Evolutionary conservation across 1,140 invertebrate genomes (phyloP), one percentile per base, ranked within the genome.

Genomic region (Spodoptera frugiperda): DNA sequence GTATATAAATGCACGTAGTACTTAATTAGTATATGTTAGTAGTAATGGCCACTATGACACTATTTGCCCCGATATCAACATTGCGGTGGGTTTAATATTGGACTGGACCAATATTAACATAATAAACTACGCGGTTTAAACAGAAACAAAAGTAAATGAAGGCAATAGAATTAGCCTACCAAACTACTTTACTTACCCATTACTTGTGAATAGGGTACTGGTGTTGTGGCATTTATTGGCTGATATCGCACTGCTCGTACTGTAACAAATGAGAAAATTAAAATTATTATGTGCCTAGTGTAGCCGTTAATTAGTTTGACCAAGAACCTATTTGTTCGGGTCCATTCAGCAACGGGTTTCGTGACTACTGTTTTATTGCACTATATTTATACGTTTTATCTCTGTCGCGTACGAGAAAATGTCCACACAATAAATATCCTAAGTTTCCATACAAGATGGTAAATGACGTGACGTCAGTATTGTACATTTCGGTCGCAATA

Each of bases 241-340:
- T 54, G 53, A 72, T 72, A 72, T 57, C 54, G 68, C 39, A 65
- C 68, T 19, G 30, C 51, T 71, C 17, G 30, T 17, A 55, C 68
- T 72, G 68, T 19, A 72, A 72, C 68, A 72, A 72, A 57, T 72
- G 68, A 57, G 68, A 72, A 72, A 72, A 57, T 57, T 44, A 57
- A 57, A 25, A 57, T 72, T 57, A 72, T 72, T 72, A 25, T 39
- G 11, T 12, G 53, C 68, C 33, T 17, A 39, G 53, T 72, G 68
- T 72, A 46, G 12, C 30, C 39, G 33, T 33, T 72, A 72, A 72
- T 72, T 72, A 72, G 51, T 57, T 55, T 57, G 53, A 33, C 63
- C 68, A 46, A 72, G 68, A 44, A 72, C 33, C 53, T 72, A 68
- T 68, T 68, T 21, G 53, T 19, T 53, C 44, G 33, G 68, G 68